These are phyloP conservation scores for Crenichthys baileyi DNA, from an alignment of 2,797 vertebrate genomes.

Conservation along the genomic window DNA sequence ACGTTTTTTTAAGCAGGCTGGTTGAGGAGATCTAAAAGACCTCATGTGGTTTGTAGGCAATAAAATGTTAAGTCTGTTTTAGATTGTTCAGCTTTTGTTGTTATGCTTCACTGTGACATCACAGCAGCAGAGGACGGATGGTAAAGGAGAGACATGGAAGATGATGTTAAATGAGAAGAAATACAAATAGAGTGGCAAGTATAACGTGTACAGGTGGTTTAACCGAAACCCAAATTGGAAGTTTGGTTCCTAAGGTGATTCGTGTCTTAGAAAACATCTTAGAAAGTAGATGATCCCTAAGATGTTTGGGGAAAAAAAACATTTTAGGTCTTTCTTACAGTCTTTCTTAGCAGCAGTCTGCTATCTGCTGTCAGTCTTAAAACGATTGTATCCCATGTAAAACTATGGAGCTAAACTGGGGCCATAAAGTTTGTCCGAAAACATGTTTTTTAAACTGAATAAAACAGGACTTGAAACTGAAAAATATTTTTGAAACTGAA, in stretches of 20 bases:
- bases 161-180: neutral
- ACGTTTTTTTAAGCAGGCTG: neutral
- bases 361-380: neutral
- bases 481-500: too few relatives aligned
- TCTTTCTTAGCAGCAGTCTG: neutral
- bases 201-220: too few relatives aligned
- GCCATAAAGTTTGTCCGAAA: too few relatives aligned
- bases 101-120: neutral
- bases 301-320: too few relatives aligned
- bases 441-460: too few relatives aligned
- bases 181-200: neutral
- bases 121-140: neutral
- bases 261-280: too few relatives aligned
- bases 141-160: neutral
- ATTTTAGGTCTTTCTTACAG: too few relatives aligned
- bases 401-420: neutral
- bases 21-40: too few relatives aligned
- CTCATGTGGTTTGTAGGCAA: neutral
- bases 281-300: too few relatives aligned
- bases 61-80: neutral
- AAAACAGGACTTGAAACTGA: too few relatives aligned
- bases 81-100: neutral
- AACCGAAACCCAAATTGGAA: too few relatives aligned
- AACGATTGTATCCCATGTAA: neutral
- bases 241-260: too few relatives aligned